Conservation (phyloP, 2,888 invertebrate species). For the Drosophila robusta region DNA sequence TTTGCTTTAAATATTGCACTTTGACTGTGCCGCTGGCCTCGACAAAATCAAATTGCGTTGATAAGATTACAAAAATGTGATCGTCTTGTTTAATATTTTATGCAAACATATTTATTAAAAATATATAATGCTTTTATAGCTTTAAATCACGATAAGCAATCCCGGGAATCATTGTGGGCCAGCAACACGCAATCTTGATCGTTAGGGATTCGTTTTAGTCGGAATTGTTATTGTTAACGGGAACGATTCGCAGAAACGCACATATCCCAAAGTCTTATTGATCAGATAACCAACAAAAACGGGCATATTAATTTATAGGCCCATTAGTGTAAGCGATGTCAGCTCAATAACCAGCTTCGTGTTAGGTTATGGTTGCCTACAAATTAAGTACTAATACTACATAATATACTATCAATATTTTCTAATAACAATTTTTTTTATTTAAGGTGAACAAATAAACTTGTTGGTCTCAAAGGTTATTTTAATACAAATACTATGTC, state of each 20-base stretch:
- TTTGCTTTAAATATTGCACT: background rate
- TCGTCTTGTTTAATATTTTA: background rate
- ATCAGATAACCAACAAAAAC: slow-evolving; percentile 5
- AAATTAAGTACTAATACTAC: background rate
- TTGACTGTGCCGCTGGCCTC: background rate
- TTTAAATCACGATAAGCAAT: background rate
- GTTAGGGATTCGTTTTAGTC: background rate
- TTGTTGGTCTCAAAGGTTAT: no score
- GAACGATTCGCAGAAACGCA: background rate
- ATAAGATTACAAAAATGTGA: background rate
- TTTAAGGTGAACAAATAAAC: no score
- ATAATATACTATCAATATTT: background rate
- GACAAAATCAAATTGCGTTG: background rate
- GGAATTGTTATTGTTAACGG: background rate
- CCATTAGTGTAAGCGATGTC: background rate
- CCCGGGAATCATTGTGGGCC: background rate
- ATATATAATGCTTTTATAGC: background rate
- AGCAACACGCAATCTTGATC: background rate
- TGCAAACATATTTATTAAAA: background rate
- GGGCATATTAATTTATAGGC: background rate
- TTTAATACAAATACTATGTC: no score
- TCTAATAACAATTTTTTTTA: no score
- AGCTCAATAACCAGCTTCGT: no score
- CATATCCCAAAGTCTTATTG: background rate
- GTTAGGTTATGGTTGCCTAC: no score